Evolutionary conservation across 2,888 invertebrate species (phyloP).

Genomic region (Tenthredo livida): DNA sequence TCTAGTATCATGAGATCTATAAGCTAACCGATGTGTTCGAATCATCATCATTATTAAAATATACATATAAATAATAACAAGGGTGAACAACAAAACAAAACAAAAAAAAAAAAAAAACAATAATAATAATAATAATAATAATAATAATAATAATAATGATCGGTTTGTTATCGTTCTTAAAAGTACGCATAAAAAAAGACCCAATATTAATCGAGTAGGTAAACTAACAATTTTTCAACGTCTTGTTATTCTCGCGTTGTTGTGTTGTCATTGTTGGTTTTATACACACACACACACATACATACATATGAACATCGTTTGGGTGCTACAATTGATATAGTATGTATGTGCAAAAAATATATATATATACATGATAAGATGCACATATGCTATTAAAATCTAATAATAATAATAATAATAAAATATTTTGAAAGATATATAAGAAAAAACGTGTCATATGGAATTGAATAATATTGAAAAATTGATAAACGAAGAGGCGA

Average conservation of each 20-base stretch:
- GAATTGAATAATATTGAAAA: slow-evolving; percentile 18
- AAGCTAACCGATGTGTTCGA: background rate
- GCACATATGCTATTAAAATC: background rate
- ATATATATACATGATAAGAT: background rate
- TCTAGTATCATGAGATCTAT: background rate
- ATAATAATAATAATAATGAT: slow-evolving; percentile 4
- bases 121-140: background rate
- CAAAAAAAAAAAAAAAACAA: background rate
- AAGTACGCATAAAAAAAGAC: slow-evolving; percentile 28
- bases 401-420: background rate
- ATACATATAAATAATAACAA: background rate
- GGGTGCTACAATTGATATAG: background rate
- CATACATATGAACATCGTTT: too few relatives aligned
- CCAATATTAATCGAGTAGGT: background rate
- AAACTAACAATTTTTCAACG: too few relatives aligned
- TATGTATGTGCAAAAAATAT: background rate
- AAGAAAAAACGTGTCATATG: slow-evolving; percentile 32
- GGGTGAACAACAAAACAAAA: background rate
- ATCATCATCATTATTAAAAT: background rate
- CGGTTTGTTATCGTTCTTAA: slow-evolving; percentile 32
- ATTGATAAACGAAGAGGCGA: background rate
- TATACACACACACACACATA: too few relatives aligned
- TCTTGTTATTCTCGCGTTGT: background rate
- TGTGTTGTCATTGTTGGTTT: too few relatives aligned
- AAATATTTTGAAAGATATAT: background rate